phyloP scores from a whole-genome alignment of 2,113 vertebrate species.

The Thymallus thymallus region DNA sequence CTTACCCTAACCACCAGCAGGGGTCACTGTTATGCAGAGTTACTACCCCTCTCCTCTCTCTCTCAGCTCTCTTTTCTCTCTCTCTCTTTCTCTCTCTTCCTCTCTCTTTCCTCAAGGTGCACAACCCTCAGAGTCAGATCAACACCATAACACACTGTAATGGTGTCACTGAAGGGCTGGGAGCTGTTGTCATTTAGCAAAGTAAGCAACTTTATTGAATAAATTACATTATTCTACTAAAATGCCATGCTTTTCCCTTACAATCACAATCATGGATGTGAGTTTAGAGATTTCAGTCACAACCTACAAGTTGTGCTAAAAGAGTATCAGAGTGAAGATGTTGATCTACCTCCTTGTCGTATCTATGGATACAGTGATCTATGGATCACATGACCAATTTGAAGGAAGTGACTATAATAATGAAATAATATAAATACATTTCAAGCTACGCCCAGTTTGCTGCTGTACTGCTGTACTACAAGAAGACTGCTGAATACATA shows the following conservation, averaged over 20 bases:
- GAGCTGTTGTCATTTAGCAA: not conserved
- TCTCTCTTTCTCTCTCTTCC: not conserved
- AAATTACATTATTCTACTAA: not conserved
- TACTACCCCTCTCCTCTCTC: not conserved
- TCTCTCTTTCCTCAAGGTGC: not conserved
- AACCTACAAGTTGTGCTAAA: too few species aligned
- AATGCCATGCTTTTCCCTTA: not conserved
- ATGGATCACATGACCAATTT: too few species aligned
- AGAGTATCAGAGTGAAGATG: too few species aligned
- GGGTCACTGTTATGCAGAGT: constrained; percentile 65
- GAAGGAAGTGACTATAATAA: too few species aligned
- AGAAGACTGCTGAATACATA: too few species aligned
- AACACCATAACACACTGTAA: not conserved
- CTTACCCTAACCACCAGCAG: constrained; percentile 56
- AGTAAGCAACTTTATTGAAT: not conserved
- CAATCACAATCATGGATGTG: not conserved
- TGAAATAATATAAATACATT: too few species aligned
- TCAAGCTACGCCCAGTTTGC: too few species aligned
- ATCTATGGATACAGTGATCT: too few species aligned
- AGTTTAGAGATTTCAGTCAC: not conserved
- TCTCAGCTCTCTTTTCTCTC: not conserved
- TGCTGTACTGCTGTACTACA: too few species aligned
- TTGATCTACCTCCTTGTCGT: too few species aligned
- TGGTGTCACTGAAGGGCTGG: not conserved
- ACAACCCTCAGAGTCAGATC: not conserved